phyloP scores from a whole-genome alignment of 2,888 invertebrate species.

The Himalopsyche anomala region DNA sequence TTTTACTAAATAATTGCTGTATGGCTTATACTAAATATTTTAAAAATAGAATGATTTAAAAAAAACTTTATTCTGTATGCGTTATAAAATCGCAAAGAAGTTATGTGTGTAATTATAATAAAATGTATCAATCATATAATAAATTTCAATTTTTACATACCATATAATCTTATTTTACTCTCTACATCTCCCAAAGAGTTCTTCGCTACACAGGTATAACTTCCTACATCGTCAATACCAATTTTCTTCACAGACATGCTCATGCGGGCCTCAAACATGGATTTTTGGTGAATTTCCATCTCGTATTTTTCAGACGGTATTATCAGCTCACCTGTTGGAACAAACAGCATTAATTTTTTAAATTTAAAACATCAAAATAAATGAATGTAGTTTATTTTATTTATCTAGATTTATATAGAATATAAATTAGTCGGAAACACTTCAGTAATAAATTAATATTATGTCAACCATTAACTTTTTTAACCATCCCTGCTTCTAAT shows the following conservation, averaged over 20 bases:
- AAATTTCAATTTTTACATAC: slow-evolving; percentile 76
- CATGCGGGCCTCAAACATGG: slow-evolving; percentile 91
- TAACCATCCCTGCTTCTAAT: too few species aligned
- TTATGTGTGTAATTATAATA: neutral
- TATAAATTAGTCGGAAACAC: too few species aligned
- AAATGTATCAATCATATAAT: neutral
- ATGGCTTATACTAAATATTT: too few species aligned
- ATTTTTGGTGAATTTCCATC: slow-evolving; percentile 84
- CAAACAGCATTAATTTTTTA: neutral
- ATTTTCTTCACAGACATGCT: slow-evolving; percentile 88
- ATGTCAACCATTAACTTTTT: too few species aligned
- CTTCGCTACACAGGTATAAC: slow-evolving; percentile 91
- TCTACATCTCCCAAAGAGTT: slow-evolving; percentile 93
- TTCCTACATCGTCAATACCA: slow-evolving; percentile 86
- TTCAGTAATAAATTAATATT: too few species aligned
- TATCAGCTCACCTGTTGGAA: slow-evolving; percentile 85
- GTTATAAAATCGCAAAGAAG: neutral
- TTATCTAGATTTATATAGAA: too few species aligned
- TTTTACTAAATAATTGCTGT: too few species aligned
- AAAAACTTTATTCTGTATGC: too few species aligned
- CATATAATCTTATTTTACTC: slow-evolving; percentile 91
- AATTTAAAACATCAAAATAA: too few species aligned
- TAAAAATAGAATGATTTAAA: too few species aligned
- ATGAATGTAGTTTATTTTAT: too few species aligned
- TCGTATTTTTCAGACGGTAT: slow-evolving; percentile 90